Percentiles rank a stretch among this genome's conserved stretches.
These are phyloP conservation scores for Cloeon dipterum DNA, from an alignment of 2,888 invertebrate genomes.

Conservation along the genomic window DNA sequence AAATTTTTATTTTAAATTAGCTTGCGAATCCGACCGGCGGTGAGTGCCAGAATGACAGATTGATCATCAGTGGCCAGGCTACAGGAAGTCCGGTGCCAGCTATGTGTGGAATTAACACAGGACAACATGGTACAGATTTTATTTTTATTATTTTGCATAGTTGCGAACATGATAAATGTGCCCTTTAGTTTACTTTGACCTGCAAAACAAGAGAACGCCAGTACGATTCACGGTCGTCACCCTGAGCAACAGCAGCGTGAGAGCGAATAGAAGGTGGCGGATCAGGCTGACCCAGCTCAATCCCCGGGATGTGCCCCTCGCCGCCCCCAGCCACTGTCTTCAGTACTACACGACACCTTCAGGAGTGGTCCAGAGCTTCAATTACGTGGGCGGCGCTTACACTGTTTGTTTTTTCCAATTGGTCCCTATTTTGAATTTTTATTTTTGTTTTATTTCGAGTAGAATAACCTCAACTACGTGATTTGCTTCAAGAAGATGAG, in stretches of 20 bases:
- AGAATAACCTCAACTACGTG: slow-evolving; percentile 59
- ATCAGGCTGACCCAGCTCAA: slow-evolving; percentile 24
- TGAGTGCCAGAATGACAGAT: slow-evolving; percentile 40
- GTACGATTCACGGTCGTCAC: slow-evolving; percentile 40
- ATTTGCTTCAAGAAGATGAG: slow-evolving; percentile 39
- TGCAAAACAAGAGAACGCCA: slow-evolving; percentile 34
- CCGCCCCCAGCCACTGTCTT: slow-evolving; percentile 33
- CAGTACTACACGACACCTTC: slow-evolving; percentile 35
- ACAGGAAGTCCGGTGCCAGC: slow-evolving; percentile 40
- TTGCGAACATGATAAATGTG: neutral
- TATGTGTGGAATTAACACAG: slow-evolving; percentile 52
- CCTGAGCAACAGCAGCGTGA: slow-evolving; percentile 10
- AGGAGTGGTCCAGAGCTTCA: slow-evolving; percentile 44
- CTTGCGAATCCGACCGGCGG: slow-evolving; percentile 42
- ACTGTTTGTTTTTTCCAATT: neutral
- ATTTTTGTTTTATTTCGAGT: slow-evolving; percentile 5
- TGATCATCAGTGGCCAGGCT: slow-evolving; percentile 47
- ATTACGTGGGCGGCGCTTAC: slow-evolving; percentile 30
- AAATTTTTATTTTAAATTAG: slow-evolving; percentile 20
- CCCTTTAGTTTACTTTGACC: slow-evolving; percentile 49
- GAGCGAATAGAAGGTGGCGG: slow-evolving; percentile 5
- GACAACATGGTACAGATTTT: slow-evolving; percentile 42
- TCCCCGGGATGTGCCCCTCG: slow-evolving; percentile 13
- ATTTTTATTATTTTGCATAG: neutral
- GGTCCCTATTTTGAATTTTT: neutral